Base-by-base conservation (phyloP, 2,797 vertebrate species). In the Alexandromys oeconomus region DNA sequence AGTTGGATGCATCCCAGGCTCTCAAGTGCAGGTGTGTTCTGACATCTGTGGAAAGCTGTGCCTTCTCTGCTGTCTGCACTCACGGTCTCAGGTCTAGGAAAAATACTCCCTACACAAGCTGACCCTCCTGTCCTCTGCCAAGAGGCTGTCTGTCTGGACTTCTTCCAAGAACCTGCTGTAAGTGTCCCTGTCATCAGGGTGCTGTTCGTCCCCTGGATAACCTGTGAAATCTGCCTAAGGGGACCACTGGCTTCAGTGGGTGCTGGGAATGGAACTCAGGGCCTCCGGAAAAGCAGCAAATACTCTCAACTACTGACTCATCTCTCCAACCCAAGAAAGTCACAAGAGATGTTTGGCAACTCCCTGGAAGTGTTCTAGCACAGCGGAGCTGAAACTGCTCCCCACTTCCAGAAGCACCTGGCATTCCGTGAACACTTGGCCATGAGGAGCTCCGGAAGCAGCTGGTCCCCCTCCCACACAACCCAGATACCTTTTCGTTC, bases 401-500 rank as follows among this genome's bases (percentile, higher is more conserved):
- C 77, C 31, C 10, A 17, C 86, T 88, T 73, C 78, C 40, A 48
- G 71, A 51, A 54, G 14, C 25, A 2, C 46, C 37, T 27, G 8
- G 11, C 10, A 6, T 74, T 74, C 77, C 61, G 40, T 29, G 48
- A 27, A 48, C 54, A 25, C 29, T 6, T 48, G n/a, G 86, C n/a
- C 25, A 1, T 11, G 10, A 71, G 54, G 8, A 63, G 43, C 73
- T 69, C 57, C 63, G 6, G 10, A 63, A 94, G 74, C 29, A 48
- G 48, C 84, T 54, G 11, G 6, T 7, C 17, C 14, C 43, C 48
- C 43, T 86, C 84, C 46, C 23, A 51, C 40, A 43, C 48, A 34
- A n/a, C 59, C 89, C 89, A 79, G 82, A 88, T 29, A 74, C 29
- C 31, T 74, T 34, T 37, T 29, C 79, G 25, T n/a, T 65, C 71